phyloP scores from a whole-genome alignment of 2,797 vertebrate genomes.

The Lagorchestes hirsutus region DNA sequence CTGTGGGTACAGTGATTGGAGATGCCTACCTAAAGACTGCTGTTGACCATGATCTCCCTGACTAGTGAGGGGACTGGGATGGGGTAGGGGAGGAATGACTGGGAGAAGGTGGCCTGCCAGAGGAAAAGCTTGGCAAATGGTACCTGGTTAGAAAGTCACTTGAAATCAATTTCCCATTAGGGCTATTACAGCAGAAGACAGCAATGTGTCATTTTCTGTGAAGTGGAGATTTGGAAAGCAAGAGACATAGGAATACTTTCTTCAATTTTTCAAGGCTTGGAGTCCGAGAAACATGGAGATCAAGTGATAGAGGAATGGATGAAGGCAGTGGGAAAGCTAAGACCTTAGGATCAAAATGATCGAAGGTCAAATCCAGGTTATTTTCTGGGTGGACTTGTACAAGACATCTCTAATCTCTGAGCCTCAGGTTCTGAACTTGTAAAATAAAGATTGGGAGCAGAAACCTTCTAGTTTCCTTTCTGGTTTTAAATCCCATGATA shows the following conservation, averaged over 20 bases:
- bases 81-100: neutral
- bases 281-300: neutral
- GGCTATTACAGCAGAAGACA: neutral
- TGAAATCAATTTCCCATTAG: neutral
- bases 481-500: neutral
- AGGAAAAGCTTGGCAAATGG: neutral
- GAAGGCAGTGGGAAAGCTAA: neutral
- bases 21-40: neutral
- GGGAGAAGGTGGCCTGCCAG: neutral
- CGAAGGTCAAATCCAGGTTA: neutral
- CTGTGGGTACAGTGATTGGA: neutral
- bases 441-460: neutral
- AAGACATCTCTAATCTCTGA: neutral
- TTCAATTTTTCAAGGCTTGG: neutral
- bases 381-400: neutral
- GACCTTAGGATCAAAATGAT: neutral
- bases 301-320: neutral
- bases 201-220: neutral
- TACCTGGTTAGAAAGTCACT: neutral
- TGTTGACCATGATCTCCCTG: neutral
- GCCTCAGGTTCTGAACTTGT: neutral
- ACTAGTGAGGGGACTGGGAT: neutral
- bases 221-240: neutral
- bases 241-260: neutral
- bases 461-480: neutral